Base-by-base conservation (phyloP, 1,140 invertebrate genomes). In the Achroia grisella region DNA sequence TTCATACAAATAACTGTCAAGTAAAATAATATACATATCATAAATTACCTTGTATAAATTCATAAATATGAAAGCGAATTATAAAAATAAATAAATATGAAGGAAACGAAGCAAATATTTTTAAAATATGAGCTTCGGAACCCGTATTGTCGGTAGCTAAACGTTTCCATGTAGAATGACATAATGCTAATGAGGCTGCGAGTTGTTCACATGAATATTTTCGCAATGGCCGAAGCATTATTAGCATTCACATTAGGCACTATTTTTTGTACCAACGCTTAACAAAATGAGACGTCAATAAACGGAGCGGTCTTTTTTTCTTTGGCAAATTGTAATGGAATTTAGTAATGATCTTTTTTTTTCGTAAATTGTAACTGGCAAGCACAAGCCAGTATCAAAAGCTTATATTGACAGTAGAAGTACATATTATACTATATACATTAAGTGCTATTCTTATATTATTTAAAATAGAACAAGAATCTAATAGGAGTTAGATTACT, bases 101-200 rank as follows among this genome's bases (percentile, higher is more conserved):
- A 61, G 23, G 12, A n/a, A 23, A 14, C 44, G 39, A 29, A 27
- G 1, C 10, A 44, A 47, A 50, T 45, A 53, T 46, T 46, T 46
- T 40, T 48, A 48, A 40, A 57, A 48, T 50, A 33, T 46, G 39
- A 46, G 17, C 36, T 40, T 27, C 37, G 28, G 43, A 60, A 55
- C 45, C 43, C 37, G 60, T 52, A 52, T 52, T 60, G 49, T 44
- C 68, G 54, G 79, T 79, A 83, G 76, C 76, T 56, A 60, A 73
- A 68, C 58, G 60, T 56, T 71, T 69, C 68, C 65, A 71, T 60
- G 52, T 52, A 48, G 66, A 67, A 75, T 71, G 66, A 78, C 72
- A 77, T 68, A 67, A 82, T 83, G 70, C 57, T 70, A 80, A 83
- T 80, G 50, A 83, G 69, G 3, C 47, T 56, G 54, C 56, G 52